Evolutionary conservation across 2,888 invertebrate species (phyloP).

Genomic region (Campoletis raptor): DNA sequence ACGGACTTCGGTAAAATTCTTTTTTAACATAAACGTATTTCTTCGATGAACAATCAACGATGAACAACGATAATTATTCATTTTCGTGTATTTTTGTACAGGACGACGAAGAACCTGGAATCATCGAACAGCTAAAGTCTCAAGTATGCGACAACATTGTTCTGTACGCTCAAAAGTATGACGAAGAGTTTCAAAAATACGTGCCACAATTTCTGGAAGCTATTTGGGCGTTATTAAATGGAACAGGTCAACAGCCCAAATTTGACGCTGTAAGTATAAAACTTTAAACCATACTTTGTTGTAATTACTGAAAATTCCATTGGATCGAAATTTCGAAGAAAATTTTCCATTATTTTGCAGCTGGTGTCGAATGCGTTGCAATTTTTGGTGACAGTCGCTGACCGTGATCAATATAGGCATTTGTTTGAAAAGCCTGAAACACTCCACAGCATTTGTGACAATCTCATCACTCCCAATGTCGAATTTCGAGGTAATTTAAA

Average conservation of each 20-base stretch:
- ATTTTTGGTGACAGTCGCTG: slow-evolving; percentile 97
- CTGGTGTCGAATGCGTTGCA: slow-evolving; percentile 98
- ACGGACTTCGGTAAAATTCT: slow-evolving; percentile 87
- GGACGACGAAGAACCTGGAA: slow-evolving; percentile 94
- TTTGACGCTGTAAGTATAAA: slow-evolving; percentile 92
- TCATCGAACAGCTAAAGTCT: slow-evolving; percentile 95
- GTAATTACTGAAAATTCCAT: not conserved
- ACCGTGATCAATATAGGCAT: slow-evolving; percentile 93
- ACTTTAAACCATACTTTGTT: not conserved
- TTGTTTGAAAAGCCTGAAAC: slow-evolving; percentile 96
- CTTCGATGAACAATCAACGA: not conserved
- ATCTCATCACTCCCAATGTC: slow-evolving; percentile 99
- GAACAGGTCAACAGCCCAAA: slow-evolving; percentile 94
- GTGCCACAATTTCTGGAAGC: slow-evolving; percentile 97
- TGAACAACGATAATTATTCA: not conserved
- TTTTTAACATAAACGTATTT: not conserved
- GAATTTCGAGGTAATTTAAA: slow-evolving; percentile 92
- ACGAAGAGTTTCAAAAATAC: slow-evolving; percentile 97
- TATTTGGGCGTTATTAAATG: slow-evolving; percentile 96
- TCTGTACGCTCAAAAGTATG: slow-evolving; percentile 98
- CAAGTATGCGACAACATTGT: slow-evolving; percentile 98
- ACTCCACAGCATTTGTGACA: slow-evolving; percentile 96
- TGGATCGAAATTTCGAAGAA: slow-evolving; percentile 6
- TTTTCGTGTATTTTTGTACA: slow-evolving; percentile 78
- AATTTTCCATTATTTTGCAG: slow-evolving; percentile 85